Evolutionary conservation across 2,888 invertebrate species (phyloP).

Genomic region (Saturnia japonica): DNA sequence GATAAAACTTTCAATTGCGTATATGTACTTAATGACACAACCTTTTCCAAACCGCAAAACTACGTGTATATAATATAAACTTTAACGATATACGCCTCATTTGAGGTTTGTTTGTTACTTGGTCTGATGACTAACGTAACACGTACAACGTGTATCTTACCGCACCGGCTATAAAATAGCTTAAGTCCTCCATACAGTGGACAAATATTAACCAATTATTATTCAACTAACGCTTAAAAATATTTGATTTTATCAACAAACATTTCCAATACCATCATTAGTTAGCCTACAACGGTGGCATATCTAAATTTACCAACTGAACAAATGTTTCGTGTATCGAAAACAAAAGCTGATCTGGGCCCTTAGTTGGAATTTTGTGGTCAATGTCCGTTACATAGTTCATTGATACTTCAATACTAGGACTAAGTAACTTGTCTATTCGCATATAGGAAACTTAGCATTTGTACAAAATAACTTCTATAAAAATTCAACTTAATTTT

Average conservation of each 20-base stretch:
- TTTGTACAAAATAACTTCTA: neutral
- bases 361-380: conserved; percentile 36
- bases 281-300: conserved; percentile 16
- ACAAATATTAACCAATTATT: conserved; percentile 20
- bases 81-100: neutral
- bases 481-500: too few relatives aligned
- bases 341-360: conserved; percentile 32
- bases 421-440: neutral
- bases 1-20: neutral
- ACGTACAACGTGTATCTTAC: neutral
- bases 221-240: conserved; percentile 30
- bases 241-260: conserved; percentile 28
- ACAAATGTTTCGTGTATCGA: conserved; percentile 37
- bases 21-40: neutral
- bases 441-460: neutral
- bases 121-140: conserved; percentile 9
- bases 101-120: neutral
- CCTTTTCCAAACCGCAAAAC: conserved; percentile 6
- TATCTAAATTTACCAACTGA: conserved; percentile 40
- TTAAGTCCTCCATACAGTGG: neutral
- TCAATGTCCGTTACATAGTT: conserved; percentile 38
- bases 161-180: neutral
- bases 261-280: conserved; percentile 25
- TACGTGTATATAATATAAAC: neutral
- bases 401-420: conserved; percentile 25